Evolutionary conservation across 2,888 invertebrate species (phyloP), one percentile per base, ranked within the genome.

Genomic region (Suillia variegata): DNA sequence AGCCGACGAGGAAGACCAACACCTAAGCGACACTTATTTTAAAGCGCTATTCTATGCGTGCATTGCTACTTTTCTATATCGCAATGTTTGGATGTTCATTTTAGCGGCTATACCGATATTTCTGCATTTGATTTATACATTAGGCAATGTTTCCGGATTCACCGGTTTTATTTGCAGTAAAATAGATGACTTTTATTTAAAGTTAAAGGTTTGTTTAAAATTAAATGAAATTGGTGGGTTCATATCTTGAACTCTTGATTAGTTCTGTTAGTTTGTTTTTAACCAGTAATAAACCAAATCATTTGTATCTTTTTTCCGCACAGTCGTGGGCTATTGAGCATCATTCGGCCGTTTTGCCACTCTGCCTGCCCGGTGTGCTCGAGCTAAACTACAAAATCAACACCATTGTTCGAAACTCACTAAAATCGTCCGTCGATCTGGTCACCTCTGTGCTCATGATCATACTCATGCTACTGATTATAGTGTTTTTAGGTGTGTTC

Each of bases 391-490:
- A 87, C 12, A 87, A 87, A 64, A 83, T 87, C 60, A 91, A 91
- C 76, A 78, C 81, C 2, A 85, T 86, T 62, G 74, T 90, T 18
- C 87, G 88, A 4, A 84, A 87, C 48, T 82, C 86, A 54, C 84
- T 93, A 0, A 89, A 89, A 75, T 87, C 87, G 18, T 92, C 91
- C 1, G 88, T 96, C 38, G 95, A 96, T 81, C 89, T 93, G 0
- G 91, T 94, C 2, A 92, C 95, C 5, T 91, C 93, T 51, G 88
- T 91, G 66, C 86, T 94, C 56, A 93, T 97, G 70, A 95, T 97
- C 65, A 84, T 93, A 54, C 88, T 91, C n/a, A 87, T 97, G 55
- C 86, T 96, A 56, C 78, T 95, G 24, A 90, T 93, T 69, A 86
- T 91, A 17, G 86, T 89, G 53, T 88, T 93, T 69, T 88, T 92